Base-by-base conservation (phyloP, 2,113 vertebrate genomes). In the Podilymbus podiceps region DNA sequence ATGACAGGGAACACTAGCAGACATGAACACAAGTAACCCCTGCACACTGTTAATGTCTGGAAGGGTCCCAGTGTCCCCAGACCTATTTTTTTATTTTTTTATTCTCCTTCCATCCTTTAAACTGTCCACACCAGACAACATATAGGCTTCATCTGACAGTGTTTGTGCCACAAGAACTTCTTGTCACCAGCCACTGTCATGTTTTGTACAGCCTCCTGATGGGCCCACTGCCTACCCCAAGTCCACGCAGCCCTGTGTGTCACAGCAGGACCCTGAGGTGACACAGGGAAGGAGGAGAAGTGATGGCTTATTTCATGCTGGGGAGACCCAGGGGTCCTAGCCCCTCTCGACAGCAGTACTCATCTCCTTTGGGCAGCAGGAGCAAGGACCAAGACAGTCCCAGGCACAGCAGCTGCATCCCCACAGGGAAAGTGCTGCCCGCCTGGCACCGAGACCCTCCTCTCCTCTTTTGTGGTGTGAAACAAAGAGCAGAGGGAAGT, bases 401-500 rank as follows among this genome's bases (percentile, higher is more conserved):
- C 67, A 79, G 84, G 85, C 74, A 85, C n/a, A 58, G 89, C 89
- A 93, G 94, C 69, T 93, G 67, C 46, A 56, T 89, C 63, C 67
- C 75, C 79, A 52, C 1, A 31, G 60, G 64, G 38, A 44, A 89
- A 30, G 9, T 52, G 73, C 60, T 80, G 56, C 73, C 42, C 5
- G 52, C 81, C 67, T 94, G 91, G 90, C 92, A 96, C 24, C 0
- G 47, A 35, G 21, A n/a, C 75, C 6, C 1, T 88, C 88, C 66
- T 58, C 85, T 93, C 89, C 73, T 80, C 55, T 72, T 94, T 91
- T 95, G 82, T 95, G 63, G 30, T 8, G 4, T 2, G 50, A 71
- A 85, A 96, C 92, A 96, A 96, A 96, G 96, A 94, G 59, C 38
- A 0, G 20, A 91, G 74, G 50, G 74, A 96, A 96, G 90, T 89